Percentiles rank a stretch among this genome's conserved stretches.
phyloP scores from a whole-genome alignment of 2,797 vertebrate species.

The Apogon hyalosoma region DNA sequence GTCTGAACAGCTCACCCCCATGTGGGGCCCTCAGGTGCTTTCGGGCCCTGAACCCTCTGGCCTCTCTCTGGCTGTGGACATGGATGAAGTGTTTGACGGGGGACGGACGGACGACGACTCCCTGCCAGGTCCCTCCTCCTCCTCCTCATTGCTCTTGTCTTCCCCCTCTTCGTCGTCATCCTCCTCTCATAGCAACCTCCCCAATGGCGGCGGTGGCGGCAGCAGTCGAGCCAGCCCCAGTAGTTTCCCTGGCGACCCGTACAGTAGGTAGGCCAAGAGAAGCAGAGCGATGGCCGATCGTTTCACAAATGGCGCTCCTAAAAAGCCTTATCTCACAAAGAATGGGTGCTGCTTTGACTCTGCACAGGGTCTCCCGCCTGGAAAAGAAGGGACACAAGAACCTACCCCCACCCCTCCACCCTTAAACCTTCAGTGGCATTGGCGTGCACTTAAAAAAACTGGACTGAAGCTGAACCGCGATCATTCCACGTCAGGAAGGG shows the following conservation, averaged over 20 bases:
- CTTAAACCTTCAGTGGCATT: slow-evolving; percentile 26
- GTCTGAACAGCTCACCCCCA: slow-evolving; percentile 30
- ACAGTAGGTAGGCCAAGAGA: slow-evolving; percentile 81
- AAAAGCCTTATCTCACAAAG: slow-evolving; percentile 75
- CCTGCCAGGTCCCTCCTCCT: slow-evolving; percentile 63
- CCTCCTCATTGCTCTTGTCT: slow-evolving; percentile 64
- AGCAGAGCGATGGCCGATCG: slow-evolving; percentile 4
- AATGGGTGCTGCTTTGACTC: slow-evolving; percentile 77
- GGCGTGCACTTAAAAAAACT: slow-evolving; percentile 57
- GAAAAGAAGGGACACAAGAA: slow-evolving; percentile 53
- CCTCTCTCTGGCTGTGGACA: slow-evolving; percentile 48
- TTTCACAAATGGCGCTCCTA: slow-evolving; percentile 26
- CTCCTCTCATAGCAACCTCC: slow-evolving; percentile 61
- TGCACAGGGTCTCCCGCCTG: slow-evolving; percentile 49
- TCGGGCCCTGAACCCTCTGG: slow-evolving; percentile 21
- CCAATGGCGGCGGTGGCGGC: slow-evolving; percentile 4
- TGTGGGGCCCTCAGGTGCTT: slow-evolving; percentile 46
- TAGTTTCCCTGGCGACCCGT: slow-evolving; percentile 77
- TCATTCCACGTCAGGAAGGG: slow-evolving; percentile 79
- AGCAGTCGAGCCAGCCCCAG: slow-evolving; percentile 44
- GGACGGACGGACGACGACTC: slow-evolving; percentile 56
- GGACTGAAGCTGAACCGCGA: slow-evolving; percentile 49
- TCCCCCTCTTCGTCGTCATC: slow-evolving; percentile 60
- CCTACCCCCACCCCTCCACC: slow-evolving; percentile 1
- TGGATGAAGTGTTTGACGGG: slow-evolving; percentile 73